phyloP scores from a whole-genome alignment of 2,888 invertebrate genomes.

The Gasteruption jaculator region DNA sequence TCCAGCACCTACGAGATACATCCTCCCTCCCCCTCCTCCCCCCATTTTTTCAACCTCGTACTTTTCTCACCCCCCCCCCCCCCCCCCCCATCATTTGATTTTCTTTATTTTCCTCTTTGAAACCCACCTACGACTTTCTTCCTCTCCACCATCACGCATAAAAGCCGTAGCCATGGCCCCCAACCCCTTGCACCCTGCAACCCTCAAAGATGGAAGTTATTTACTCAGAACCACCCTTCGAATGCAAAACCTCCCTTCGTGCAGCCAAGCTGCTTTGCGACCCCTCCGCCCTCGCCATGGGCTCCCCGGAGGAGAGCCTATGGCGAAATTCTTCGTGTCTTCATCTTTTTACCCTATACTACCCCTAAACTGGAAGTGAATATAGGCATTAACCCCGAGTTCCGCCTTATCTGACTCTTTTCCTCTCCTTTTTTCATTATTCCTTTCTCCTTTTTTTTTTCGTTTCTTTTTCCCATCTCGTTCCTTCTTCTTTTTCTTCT shows the following conservation, averaged over 20 bases:
- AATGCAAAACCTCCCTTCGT: slow-evolving; percentile 24
- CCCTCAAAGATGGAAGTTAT: slow-evolving; percentile 39
- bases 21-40: slow-evolving; percentile 3
- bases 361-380: too few species aligned
- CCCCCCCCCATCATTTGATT: slow-evolving; percentile 19
- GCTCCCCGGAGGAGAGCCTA: too few species aligned
- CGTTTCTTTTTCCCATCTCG: neutral
- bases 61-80: slow-evolving; percentile 9
- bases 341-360: too few species aligned
- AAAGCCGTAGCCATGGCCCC: too few species aligned
- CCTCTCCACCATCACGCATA: too few species aligned
- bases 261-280: too few species aligned
- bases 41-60: slow-evolving; percentile 2
- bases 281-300: too few species aligned
- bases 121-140: too few species aligned
- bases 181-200: slow-evolving; percentile 24
- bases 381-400: too few species aligned
- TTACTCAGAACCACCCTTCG: slow-evolving; percentile 35
- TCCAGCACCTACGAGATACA: neutral
- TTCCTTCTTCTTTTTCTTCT: slow-evolving; percentile 20
- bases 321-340: too few species aligned
- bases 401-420: too few species aligned
- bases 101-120: too few species aligned
- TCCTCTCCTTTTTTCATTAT: slow-evolving; percentile 20
- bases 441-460: neutral